phyloP scores from a whole-genome alignment of 2,113 vertebrate species.

The Bungarus multicinctus region DNA sequence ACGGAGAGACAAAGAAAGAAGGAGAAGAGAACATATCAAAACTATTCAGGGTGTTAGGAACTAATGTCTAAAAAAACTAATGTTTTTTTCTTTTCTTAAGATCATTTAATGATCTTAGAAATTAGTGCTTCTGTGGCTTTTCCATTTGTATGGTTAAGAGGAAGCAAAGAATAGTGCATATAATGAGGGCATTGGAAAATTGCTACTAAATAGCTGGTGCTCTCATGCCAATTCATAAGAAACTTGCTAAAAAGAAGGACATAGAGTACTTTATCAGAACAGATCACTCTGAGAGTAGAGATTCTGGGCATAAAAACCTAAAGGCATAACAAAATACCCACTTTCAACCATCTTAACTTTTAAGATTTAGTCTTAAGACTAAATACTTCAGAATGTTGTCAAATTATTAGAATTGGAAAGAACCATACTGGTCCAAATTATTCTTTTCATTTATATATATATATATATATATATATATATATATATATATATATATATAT shows the following conservation, averaged over 20 bases:
- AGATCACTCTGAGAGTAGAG: background rate
- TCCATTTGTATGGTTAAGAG: conserved; percentile 10
- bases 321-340: background rate
- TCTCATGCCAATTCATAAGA: background rate
- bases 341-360: background rate
- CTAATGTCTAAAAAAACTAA: too few species aligned
- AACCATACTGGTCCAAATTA: background rate
- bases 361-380: background rate
- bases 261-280: background rate
- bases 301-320: background rate
- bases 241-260: background rate
- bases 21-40: background rate
- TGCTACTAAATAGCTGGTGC: background rate
- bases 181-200: conserved; percentile 4
- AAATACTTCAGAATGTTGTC: background rate
- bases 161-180: background rate
- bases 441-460: background rate
- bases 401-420: background rate
- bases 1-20: background rate
- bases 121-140: conserved; percentile 4
- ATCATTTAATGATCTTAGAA: background rate
- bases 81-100: background rate
- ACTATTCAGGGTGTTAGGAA: background rate
- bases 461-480: too few species aligned
- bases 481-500: too few species aligned